Evolutionary conservation across 2,113 vertebrate species (phyloP).

Genomic region (Oreotragus oreotragus): DNA sequence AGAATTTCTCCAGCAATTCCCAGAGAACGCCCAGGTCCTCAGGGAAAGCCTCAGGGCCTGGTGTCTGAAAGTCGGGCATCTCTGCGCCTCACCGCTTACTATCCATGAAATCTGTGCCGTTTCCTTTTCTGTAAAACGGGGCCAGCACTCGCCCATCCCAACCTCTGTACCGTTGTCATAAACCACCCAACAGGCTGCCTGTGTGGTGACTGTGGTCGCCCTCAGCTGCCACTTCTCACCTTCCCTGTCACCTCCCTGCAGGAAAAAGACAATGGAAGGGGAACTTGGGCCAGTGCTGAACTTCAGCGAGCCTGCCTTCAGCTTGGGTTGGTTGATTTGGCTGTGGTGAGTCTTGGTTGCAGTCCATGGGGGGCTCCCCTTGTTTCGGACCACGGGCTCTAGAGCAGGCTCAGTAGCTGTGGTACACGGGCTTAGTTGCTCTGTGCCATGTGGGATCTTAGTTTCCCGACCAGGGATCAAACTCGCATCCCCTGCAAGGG

Average conservation of each 20-base stretch:
- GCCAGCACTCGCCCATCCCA: neutral
- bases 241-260: neutral
- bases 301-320: neutral
- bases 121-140: neutral
- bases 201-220: fast-evolving
- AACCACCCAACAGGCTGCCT: neutral
- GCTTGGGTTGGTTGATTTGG: neutral
- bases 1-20: neutral
- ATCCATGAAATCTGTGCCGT: neutral
- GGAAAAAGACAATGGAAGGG: neutral
- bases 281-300: fast-evolving
- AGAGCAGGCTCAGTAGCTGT: neutral
- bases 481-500: neutral
- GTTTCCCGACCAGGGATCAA: neutral
- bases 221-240: neutral
- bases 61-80: neutral
- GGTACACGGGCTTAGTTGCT: fast-evolving
- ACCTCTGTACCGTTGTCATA: neutral
- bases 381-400: neutral
- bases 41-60: neutral
- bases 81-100: neutral
- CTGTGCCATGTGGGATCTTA: neutral
- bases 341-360: neutral
- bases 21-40: neutral
- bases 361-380: neutral